Evolutionary conservation across 2,888 invertebrate genomes (phyloP).

Genomic region (Euproctis similis): DNA sequence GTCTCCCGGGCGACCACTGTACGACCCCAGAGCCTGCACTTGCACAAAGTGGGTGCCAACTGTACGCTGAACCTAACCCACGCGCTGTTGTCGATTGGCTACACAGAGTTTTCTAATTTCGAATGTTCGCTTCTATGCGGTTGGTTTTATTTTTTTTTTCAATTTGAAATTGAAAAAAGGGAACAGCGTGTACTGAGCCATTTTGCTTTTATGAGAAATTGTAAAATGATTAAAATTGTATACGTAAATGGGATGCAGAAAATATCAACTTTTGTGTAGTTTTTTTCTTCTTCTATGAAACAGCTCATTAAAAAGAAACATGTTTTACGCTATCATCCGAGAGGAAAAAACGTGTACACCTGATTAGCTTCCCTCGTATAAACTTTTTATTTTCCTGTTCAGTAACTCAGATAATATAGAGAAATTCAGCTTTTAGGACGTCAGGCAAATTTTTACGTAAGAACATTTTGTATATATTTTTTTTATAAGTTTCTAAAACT

Average conservation of each 20-base stretch:
- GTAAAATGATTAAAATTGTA: neutral
- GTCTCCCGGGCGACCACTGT: constrained; percentile 59
- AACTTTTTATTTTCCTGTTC: constrained; percentile 12
- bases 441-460: too few species aligned
- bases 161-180: constrained; percentile 23
- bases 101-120: constrained; percentile 32
- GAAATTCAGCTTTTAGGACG: too few species aligned
- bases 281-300: neutral
- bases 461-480: too few species aligned
- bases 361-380: constrained; percentile 7
- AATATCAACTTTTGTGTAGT: too few species aligned
- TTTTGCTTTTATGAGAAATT: neutral
- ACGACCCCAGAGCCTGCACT: constrained; percentile 46
- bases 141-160: constrained; percentile 14
- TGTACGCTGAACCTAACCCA: constrained; percentile 38
- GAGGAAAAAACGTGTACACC: constrained; percentile 6
- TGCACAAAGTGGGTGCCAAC: constrained; percentile 44
- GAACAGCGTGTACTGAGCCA: constrained; percentile 16
- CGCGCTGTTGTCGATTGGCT: constrained; percentile 28
- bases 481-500: too few species aligned
- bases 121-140: constrained; percentile 21
- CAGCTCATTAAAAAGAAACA: constrained; percentile 7
- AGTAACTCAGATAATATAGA: constrained; percentile 8
- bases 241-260: too few species aligned
- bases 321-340: constrained; percentile 1